Evolutionary conservation across 2,113 vertebrate species (phyloP), one percentile per base, ranked within the genome.

Genomic region (Pomatostomus ruficeps): DNA sequence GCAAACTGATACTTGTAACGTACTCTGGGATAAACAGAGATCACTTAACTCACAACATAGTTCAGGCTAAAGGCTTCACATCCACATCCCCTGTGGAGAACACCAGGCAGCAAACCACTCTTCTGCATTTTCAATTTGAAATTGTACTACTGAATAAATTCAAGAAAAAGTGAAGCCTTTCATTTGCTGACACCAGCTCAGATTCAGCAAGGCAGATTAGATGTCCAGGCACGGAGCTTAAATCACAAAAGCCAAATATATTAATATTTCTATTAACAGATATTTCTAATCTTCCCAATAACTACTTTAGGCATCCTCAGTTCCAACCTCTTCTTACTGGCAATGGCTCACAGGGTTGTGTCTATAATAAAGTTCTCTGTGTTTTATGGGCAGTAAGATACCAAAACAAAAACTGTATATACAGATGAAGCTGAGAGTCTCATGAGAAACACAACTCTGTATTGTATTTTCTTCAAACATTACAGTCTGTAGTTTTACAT

Each of bases 201-300:
- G 17, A 43, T 65, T 61, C 65, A 75, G 19, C 0, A 1, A 87
- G 63, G 67, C 9, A 3, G 61, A 63, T 57, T 52, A 35, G 72
- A 54, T 33, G 12, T 73, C 85, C 51, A 66, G 61, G 77, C 57
- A 35, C 40, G 95, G 95, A 92, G 40, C 52, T 94, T 84, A 93
- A 92, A 96, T 38, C 85, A 85, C 18, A 73, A 49, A 43, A 3
- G 14, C 4, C 33, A 76, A 52, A 62, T 88, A 66, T 33, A 85
- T 80, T 77, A 91, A 85, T 81, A 95, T 59, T 51, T 66, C 13
- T 43, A 49, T 36, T 17, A 28, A 70, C 11, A 81, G 55, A 61
- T 73, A 89, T 65, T 94, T 96, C 81, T 91, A 78, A 68, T 85
- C 90, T 96, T 97, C 93, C 90, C 92, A 96, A 26, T 88, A 90